Conservation (phyloP, 1,140 invertebrate genomes). For the Sycobia sp. region DNA sequence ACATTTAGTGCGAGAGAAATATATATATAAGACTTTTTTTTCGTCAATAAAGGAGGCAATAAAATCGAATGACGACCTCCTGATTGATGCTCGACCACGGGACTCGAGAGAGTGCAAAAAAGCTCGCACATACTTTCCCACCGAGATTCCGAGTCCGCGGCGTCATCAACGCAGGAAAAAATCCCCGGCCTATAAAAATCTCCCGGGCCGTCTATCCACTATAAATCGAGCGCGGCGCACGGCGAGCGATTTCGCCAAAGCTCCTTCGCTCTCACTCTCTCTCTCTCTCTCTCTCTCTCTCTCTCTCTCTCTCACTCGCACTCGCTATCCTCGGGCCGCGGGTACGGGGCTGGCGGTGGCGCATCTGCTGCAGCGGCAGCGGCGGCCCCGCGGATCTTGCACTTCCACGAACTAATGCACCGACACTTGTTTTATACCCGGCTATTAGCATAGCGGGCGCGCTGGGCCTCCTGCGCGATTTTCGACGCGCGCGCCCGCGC, state of each 20-base stretch:
- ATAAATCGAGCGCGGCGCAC: slow-evolving; percentile 8
- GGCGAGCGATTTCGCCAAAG: too few species aligned
- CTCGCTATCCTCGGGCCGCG: not conserved
- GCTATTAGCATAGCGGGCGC: slow-evolving; percentile 16
- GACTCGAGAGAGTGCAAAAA: not conserved
- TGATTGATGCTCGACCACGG: slow-evolving; percentile 14
- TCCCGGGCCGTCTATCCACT: not conserved
- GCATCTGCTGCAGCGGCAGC: not conserved
- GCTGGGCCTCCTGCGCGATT: slow-evolving; percentile 4
- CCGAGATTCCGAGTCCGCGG: slow-evolving; percentile 4
- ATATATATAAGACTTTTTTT: too few species aligned
- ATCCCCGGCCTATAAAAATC: slow-evolving; percentile 10
- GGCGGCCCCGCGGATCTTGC: not conserved
- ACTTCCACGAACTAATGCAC: slow-evolving; percentile 15
- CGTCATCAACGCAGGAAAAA: slow-evolving; percentile 10
- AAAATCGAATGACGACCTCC: not conserved
- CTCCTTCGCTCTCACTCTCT: too few species aligned
- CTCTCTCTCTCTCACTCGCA: too few species aligned
- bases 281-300: too few species aligned
- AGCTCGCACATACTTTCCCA: slow-evolving; percentile 22
- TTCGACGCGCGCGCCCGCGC: slow-evolving; percentile 5
- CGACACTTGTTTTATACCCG: slow-evolving; percentile 21
- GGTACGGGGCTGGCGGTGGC: slow-evolving; percentile 2
- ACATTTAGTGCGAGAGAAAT: not conserved
- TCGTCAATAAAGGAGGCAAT: not conserved